phyloP scores from a whole-genome alignment of 2,888 invertebrate genomes.

The Brachylomia viminalis region DNA sequence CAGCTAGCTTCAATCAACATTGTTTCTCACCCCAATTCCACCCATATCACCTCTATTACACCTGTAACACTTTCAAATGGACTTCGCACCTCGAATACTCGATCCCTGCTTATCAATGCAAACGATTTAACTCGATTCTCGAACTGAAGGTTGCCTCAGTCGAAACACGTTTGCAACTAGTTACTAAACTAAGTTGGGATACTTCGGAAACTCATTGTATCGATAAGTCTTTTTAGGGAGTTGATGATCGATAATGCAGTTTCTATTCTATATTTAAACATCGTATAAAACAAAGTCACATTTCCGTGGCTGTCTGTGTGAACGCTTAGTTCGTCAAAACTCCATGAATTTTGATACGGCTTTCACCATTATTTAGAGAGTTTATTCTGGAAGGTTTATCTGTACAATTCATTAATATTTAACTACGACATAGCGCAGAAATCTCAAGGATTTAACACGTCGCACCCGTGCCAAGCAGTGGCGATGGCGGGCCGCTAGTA shows the following conservation, averaged over 20 bases:
- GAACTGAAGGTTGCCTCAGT: slow-evolving; percentile 40
- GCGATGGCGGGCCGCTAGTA: too few species aligned
- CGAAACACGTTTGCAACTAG: slow-evolving; percentile 47
- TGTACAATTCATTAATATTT: too few species aligned
- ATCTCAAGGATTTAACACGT: too few species aligned
- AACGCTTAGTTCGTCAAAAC: background rate
- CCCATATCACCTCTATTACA: slow-evolving; percentile 1
- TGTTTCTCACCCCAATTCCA: background rate
- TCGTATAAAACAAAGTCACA: background rate
- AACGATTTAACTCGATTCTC: slow-evolving; percentile 56
- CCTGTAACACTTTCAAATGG: slow-evolving; percentile 7
- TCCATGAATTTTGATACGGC: too few species aligned
- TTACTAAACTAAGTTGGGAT: slow-evolving; percentile 19
- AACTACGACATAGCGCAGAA: too few species aligned
- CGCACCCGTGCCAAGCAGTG: too few species aligned
- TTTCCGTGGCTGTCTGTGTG: background rate
- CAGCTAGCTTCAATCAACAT: background rate
- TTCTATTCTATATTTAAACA: background rate
- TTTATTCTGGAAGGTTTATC: too few species aligned
- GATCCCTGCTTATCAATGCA: slow-evolving; percentile 51
- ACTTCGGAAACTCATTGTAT: background rate
- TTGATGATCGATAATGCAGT: slow-evolving; percentile 9
- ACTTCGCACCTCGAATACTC: slow-evolving; percentile 21
- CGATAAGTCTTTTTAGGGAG: background rate
- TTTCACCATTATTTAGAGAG: too few species aligned